phyloP scores from a whole-genome alignment of 2,797 vertebrate genomes.

The Manis crassicaudata region DNA sequence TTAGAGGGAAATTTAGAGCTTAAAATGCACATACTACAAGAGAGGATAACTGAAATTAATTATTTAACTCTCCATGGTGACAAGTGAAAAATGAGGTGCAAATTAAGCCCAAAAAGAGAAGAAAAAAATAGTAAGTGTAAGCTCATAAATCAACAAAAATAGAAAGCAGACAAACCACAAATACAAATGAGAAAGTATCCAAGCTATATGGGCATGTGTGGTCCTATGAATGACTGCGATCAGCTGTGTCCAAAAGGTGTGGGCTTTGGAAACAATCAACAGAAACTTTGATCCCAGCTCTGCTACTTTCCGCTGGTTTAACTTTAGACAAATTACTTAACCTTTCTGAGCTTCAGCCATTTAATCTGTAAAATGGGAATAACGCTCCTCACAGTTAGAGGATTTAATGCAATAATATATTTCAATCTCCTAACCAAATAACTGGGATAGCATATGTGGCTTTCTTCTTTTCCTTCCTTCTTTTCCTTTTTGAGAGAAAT shows the following conservation, averaged over 20 bases:
- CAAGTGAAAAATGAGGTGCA: not conserved
- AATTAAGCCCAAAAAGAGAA: not conserved
- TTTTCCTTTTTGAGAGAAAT: slow-evolving; percentile 7
- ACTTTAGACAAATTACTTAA: not conserved
- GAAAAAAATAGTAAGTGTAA: not conserved
- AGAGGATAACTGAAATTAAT: not conserved
- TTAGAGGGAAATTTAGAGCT: not conserved
- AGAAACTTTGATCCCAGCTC: not conserved
- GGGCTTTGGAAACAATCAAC: not conserved
- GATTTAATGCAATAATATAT: not conserved
- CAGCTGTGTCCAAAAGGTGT: fast-evolving
- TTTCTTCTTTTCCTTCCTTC: not conserved
- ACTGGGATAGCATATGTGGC: not conserved
- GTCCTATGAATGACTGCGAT: not conserved
- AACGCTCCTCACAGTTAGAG: not conserved
- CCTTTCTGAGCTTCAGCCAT: not conserved
- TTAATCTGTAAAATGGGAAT: not conserved
- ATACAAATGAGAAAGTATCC: not conserved
- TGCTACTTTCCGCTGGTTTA: not conserved
- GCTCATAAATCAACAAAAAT: not conserved
- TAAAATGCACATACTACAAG: not conserved
- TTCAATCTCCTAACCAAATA: not conserved
- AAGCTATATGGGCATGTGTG: fast-evolving
- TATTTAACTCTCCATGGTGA: not conserved
- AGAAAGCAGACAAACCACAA: not conserved